phyloP scores from a whole-genome alignment of 1,140 invertebrate species.

The Holotrichia oblita region DNA sequence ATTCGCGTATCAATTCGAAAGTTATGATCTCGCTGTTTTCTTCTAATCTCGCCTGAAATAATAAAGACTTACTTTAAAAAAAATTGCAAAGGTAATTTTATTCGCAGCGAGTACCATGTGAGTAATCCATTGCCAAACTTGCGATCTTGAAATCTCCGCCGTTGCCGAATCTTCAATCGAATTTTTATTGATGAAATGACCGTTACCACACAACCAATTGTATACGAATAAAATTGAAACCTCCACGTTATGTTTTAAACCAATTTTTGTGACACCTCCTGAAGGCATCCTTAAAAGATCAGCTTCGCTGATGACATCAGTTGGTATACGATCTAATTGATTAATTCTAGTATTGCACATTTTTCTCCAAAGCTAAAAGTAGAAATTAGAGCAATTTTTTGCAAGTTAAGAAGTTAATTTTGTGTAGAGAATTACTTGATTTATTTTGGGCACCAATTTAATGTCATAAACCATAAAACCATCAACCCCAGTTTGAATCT shows the following conservation, averaged over 20 bases:
- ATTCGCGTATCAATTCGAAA: conserved; percentile 61
- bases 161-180: conserved; percentile 79
- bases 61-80: conserved; percentile 31
- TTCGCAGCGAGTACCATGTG: conserved; percentile 63
- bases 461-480: conserved; percentile 78
- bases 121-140: conserved; percentile 80
- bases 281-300: conserved; percentile 70
- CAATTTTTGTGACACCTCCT: conserved; percentile 68
- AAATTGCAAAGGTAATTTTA: conserved; percentile 22
- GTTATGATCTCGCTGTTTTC: conserved; percentile 61
- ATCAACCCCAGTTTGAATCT: conserved; percentile 72
- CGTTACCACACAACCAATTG: conserved; percentile 73
- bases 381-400: conserved; percentile 41
- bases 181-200: conserved; percentile 73
- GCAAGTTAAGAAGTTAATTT: conserved; percentile 32
- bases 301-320: conserved; percentile 58
- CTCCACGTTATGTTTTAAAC: conserved; percentile 72
- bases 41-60: conserved; percentile 59
- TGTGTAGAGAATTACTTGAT: conserved; percentile 63
- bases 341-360: conserved; percentile 55
- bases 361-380: conserved; percentile 64
- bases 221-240: conserved; percentile 74
- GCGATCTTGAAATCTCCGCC: conserved; percentile 76
- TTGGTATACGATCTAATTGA: conserved; percentile 60
- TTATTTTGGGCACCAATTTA: conserved; percentile 67